Percentiles rank a stretch among this genome's conserved stretches.
Evolutionary conservation across 1,140 invertebrate genomes (phyloP).

Genomic region (Stegodyphus mimosarum): DNA sequence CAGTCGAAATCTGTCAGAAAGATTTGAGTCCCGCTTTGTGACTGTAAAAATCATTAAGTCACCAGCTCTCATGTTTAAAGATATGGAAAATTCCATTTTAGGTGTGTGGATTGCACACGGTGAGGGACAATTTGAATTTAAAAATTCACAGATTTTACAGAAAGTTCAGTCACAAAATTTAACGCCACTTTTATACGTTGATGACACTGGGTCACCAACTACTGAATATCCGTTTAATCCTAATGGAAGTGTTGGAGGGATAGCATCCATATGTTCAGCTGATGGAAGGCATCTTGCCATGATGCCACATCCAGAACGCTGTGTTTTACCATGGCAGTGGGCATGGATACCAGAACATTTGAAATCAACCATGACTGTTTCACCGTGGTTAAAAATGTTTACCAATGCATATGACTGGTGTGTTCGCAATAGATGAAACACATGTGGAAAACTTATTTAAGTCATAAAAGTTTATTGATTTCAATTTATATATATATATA

Average conservation of each 20-base stretch:
- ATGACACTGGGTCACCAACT: conserved; percentile 82
- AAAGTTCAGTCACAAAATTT: conserved; percentile 75
- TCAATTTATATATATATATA: too few relatives aligned
- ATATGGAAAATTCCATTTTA: conserved; percentile 84
- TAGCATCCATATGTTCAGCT: conserved; percentile 87
- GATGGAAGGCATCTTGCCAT: conserved; percentile 94
- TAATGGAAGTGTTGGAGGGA: conserved; percentile 86
- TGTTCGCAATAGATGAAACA: conserved; percentile 18
- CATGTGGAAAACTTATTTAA: too few relatives aligned
- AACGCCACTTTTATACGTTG: conserved; percentile 83
- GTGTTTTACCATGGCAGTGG: conserved; percentile 86
- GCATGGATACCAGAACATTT: conserved; percentile 76
- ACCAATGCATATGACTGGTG: conserved; percentile 90
- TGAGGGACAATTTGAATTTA: conserved; percentile 79
- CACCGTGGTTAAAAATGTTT: conserved; percentile 94
- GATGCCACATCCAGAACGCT: conserved; percentile 98
- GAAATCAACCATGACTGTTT: conserved; percentile 69
- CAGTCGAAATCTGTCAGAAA: conserved; percentile 86
- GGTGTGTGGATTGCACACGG: conserved; percentile 98
- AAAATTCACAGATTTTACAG: conserved; percentile 6
- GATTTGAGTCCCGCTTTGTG: conserved; percentile 92
- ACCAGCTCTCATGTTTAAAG: conserved; percentile 85
- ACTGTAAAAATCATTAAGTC: conserved; percentile 81
- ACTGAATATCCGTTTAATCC: conserved; percentile 91
- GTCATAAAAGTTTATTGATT: too few relatives aligned